These are phyloP conservation scores for Uropsilus gracilis DNA, from an alignment of 2,113 vertebrate genomes.

Conservation along the genomic window DNA sequence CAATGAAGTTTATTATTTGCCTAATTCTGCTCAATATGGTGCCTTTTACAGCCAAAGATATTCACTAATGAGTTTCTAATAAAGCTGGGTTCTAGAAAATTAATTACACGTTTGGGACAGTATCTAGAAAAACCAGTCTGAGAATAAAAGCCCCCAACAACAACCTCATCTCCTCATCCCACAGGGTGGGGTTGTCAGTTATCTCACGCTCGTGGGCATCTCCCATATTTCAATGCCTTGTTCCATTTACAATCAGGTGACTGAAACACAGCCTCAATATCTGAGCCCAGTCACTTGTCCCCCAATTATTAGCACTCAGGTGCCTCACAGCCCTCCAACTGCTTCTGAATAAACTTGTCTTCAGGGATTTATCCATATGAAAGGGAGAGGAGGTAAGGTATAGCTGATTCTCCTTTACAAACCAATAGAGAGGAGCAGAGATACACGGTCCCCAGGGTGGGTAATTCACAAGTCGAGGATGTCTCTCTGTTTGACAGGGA, in stretches of 20 bases:
- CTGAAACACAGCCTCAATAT: conserved; percentile 54
- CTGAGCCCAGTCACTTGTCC: not conserved
- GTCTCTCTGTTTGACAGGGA: not conserved
- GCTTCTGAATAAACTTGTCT: conserved; percentile 35
- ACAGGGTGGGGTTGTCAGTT: not conserved
- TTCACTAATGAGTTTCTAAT: conserved; percentile 78
- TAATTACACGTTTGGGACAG: conserved; percentile 66
- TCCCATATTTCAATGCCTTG: conserved; percentile 53
- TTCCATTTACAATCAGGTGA: conserved; percentile 38
- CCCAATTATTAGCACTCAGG: not conserved
- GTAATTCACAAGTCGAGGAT: not conserved
- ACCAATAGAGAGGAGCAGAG: not conserved
- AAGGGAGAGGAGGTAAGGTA: not conserved
- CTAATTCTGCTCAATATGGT: conserved; percentile 66
- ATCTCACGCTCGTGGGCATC: not conserved
- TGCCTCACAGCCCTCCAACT: not conserved
- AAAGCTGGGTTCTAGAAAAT: conserved; percentile 64
- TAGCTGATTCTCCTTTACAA: not conserved
- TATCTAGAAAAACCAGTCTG: conserved; percentile 55
- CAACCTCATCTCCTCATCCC: not conserved
- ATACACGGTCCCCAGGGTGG: not conserved
- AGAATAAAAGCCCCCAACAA: conserved; percentile 58
- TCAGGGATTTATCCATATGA: not conserved
- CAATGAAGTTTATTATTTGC: conserved; percentile 68
- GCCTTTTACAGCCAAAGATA: conserved; percentile 66